Conservation (phyloP, 2,113 vertebrate genomes). For the Dicentrarchus labrax region DNA sequence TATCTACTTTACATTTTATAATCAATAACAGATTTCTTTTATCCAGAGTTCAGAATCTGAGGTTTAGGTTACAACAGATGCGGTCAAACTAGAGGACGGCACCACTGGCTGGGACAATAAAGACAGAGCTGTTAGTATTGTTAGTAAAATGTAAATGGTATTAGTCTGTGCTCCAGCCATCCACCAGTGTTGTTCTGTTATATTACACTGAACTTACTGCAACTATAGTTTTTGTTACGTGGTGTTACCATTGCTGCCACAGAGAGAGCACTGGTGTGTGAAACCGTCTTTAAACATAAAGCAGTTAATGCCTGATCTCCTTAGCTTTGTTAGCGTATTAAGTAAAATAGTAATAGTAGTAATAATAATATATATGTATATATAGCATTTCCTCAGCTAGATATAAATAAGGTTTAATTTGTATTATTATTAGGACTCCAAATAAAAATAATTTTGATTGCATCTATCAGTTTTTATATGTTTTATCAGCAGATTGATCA, state of each 20-base stretch:
- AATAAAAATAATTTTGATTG: neutral
- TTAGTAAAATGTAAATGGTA: too few species aligned
- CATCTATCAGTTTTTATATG: neutral
- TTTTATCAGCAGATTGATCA: neutral
- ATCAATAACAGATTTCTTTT: neutral
- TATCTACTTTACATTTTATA: neutral
- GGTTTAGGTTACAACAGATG: neutral
- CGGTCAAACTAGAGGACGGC: too few species aligned
- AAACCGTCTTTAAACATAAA: too few species aligned
- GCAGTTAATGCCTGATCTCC: too few species aligned
- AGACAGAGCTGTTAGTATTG: too few species aligned
- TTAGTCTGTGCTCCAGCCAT: neutral
- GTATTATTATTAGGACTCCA: neutral
- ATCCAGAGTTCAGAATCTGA: neutral
- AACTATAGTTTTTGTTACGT: neutral
- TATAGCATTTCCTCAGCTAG: too few species aligned
- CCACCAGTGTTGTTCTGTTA: neutral
- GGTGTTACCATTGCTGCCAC: too few species aligned
- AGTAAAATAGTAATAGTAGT: too few species aligned
- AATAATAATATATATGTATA: too few species aligned
- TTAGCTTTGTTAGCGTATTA: too few species aligned
- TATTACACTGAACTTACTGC: neutral
- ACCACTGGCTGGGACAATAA: too few species aligned
- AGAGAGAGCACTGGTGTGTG: too few species aligned
- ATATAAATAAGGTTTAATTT: neutral